Base-by-base conservation (phyloP, 2,888 invertebrate species). In the Furcula furcula region DNA sequence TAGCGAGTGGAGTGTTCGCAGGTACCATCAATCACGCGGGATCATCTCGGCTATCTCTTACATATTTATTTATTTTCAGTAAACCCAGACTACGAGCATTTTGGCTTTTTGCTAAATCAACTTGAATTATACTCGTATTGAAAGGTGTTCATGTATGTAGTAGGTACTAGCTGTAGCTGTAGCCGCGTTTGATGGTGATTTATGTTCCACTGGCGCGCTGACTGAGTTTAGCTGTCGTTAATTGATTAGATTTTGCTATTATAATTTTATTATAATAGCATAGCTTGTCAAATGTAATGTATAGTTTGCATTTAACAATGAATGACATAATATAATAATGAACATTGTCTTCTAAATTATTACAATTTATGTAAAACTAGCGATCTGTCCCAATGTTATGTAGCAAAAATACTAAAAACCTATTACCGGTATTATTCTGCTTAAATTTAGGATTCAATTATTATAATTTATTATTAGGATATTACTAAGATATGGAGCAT, bases 11-110 rank as follows among this genome's bases (percentile, higher is more conserved):
- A 37, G 39, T 42, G 44, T 27, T n/a, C n/a, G 36, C 53, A 57
- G 57, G 53, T 64, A 52, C 58, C 69, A 68, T 74, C 68, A 67
- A 69, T 74, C 71, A 69, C 46, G 23, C 19, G 30, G 63, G 67
- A 70, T 71, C 67, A 67, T 60, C 59, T 52, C 35, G 45, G 49
- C 44, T 34, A 56, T 55, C 57, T 51, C 34, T 55, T 65, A 46
- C 55, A 55, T 63, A 61, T 69, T 65, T 71, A 66, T 66, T 65
- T 69, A 62, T 36, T 56, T 52, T 48, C 41, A 25, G 12, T 25
- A 7, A 1, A 25, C 11, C 12, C 7, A 6, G 5, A 2, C 12
- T 25, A 11, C 6, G 6, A 26, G 3, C 12, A 7, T 27, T 34
- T 31, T 12, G 22, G 13, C 29, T 15, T n/a, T 28, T 6, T 23